phyloP scores from a whole-genome alignment of 1,140 invertebrate genomes.

The Solen grandis region DNA sequence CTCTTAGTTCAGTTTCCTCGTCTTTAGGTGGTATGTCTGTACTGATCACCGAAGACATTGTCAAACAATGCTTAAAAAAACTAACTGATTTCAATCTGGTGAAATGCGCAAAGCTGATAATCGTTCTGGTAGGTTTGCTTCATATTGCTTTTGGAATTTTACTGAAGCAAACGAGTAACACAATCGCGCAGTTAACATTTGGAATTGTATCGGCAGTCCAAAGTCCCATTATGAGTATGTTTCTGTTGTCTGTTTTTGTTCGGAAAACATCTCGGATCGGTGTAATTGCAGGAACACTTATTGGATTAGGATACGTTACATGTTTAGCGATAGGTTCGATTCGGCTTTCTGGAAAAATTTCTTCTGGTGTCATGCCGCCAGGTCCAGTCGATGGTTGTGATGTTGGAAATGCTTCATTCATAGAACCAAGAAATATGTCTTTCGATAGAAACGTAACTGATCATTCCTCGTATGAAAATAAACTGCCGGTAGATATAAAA shows the following conservation, averaged over 20 bases:
- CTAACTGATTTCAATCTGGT: not conserved
- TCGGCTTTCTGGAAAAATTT: not conserved
- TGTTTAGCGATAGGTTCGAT: slow-evolving; percentile 25
- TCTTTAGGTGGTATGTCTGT: slow-evolving; percentile 9
- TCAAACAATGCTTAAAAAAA: not conserved
- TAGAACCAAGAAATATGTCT: not conserved
- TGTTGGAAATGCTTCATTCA: not conserved
- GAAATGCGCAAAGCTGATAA: slow-evolving; percentile 5
- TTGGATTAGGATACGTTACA: not conserved
- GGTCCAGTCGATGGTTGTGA: slow-evolving; percentile 23
- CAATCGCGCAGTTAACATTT: slow-evolving; percentile 6
- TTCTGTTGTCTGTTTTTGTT: slow-evolving; percentile 35
- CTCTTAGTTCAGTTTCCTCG: slow-evolving; percentile 16
- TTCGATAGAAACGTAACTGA: not conserved
- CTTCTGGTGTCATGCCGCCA: slow-evolving; percentile 6
- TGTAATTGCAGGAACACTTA: not conserved
- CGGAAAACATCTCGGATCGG: slow-evolving; percentile 2
- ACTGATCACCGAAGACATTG: slow-evolving; percentile 14
- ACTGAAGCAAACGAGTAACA: not conserved
- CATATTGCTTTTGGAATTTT: not conserved
- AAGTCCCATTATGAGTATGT: slow-evolving; percentile 2
- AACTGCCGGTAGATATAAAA: not conserved
- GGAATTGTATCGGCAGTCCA: slow-evolving; percentile 15
- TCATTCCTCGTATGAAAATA: not conserved
- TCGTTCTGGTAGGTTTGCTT: slow-evolving; percentile 1